Conservation (phyloP, 1,140 invertebrate species). For the Phocides pigmalion region DNA sequence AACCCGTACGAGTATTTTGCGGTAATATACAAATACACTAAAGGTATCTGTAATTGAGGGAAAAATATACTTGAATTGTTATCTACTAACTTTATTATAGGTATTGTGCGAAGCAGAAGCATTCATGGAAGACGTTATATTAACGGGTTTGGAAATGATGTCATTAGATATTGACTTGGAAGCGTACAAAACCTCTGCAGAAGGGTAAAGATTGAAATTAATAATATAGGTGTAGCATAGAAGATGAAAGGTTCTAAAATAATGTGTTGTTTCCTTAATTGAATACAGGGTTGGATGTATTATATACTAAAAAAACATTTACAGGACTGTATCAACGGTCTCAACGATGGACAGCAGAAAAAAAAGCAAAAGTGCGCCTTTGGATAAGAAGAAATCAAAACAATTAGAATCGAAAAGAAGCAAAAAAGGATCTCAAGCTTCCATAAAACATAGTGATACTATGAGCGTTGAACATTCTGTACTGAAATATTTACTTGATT, state of each 20-base stretch:
- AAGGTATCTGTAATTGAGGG: neutral
- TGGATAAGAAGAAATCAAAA: conserved; percentile 54
- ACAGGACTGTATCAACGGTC: conserved; percentile 55
- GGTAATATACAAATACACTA: conserved; percentile 41
- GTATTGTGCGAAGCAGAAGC: conserved; percentile 72
- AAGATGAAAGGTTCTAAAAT: too few species aligned
- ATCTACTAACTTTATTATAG: conserved; percentile 38
- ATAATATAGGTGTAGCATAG: too few species aligned
- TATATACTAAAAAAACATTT: too few species aligned
- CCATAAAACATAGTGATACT: conserved; percentile 52
- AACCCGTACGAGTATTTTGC: conserved; percentile 73
- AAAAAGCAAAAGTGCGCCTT: conserved; percentile 58
- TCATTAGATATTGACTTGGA: conserved; percentile 69
- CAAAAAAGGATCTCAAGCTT: conserved; percentile 51
- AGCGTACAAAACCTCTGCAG: conserved; percentile 47
- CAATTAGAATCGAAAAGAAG: conserved; percentile 45
- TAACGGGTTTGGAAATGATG: conserved; percentile 70
- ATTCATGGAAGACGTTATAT: conserved; percentile 74
- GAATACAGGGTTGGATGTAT: too few species aligned
- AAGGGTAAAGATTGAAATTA: conserved; percentile 42
- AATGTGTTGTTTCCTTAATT: too few species aligned
- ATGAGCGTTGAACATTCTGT: conserved; percentile 45
- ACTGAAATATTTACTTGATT: conserved; percentile 71
- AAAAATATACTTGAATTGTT: neutral
- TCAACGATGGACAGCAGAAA: conserved; percentile 62